Conservation (phyloP, 2,888 invertebrate genomes). For the Halictus ligatus region DNA sequence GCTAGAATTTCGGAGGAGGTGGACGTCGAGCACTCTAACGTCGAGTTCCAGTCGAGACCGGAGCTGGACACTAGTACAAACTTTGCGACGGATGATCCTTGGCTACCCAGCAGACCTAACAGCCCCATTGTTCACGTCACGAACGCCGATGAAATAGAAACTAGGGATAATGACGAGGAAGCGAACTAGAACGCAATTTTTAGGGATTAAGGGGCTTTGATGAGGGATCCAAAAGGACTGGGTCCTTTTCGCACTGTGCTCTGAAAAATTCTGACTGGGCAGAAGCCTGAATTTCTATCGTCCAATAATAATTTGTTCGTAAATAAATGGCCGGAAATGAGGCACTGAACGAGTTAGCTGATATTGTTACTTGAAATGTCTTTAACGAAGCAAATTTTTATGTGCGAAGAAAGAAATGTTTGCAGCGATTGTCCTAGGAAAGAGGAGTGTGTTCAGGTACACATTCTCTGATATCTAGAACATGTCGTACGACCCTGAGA, state of each 20-base stretch:
- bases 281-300: background rate
- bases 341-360: too few relatives aligned
- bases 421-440: too few relatives aligned
- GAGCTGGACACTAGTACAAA: conserved; percentile 28
- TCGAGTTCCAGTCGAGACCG: conserved; percentile 29
- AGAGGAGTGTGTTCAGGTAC: background rate
- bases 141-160: conserved; percentile 20
- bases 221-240: background rate
- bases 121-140: conserved; percentile 58
- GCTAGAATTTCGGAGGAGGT: conserved; percentile 28
- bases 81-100: conserved; percentile 38
- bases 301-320: too few relatives aligned
- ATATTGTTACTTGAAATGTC: too few relatives aligned
- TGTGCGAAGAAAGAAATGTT: too few relatives aligned
- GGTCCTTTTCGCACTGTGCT: background rate
- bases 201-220: background rate
- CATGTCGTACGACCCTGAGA: background rate
- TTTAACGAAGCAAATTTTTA: too few relatives aligned
- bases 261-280: background rate
- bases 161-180: conserved; percentile 28
- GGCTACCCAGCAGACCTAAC: conserved; percentile 1
- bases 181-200: background rate
- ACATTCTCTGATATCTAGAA: background rate
- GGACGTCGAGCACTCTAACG: conserved; percentile 19
- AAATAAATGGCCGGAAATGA: too few relatives aligned